A percentile compares a stretch with the other conserved stretches of the same genome.
Evolutionary conservation across 2,797 vertebrate genomes (phyloP).

Genomic region (Setipinna tenuifilis): DNA sequence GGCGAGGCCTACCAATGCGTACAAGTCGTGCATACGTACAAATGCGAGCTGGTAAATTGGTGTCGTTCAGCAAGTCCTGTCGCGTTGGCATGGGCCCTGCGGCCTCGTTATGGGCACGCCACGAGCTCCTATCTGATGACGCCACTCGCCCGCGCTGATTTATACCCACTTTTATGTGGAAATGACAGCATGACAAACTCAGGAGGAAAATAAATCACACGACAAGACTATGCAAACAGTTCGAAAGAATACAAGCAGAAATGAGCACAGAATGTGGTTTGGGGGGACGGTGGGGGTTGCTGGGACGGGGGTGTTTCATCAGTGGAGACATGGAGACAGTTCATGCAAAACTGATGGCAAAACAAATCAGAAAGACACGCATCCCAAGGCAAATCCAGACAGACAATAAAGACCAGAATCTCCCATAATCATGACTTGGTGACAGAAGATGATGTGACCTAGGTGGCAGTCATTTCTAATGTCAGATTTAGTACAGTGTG

Average conservation of each 20-base stretch:
- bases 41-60: neutral
- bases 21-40: neutral
- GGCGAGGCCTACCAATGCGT: no score
- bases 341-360: neutral
- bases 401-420: neutral
- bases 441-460: neutral
- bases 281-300: no score
- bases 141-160: constrained; percentile 17
- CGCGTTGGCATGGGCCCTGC: neutral
- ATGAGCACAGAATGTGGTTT: neutral
- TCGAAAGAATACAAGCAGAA: neutral
- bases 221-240: neutral
- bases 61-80: neutral
- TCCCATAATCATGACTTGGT: neutral
- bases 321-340: neutral
- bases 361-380: neutral
- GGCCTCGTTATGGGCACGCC: neutral
- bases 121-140: constrained; percentile 16
- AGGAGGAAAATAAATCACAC: neutral
- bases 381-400: neutral
- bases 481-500: no score
- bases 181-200: constrained; percentile 16
- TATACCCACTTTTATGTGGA: constrained; percentile 24
- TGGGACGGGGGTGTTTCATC: neutral
- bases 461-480: no score